Conservation (phyloP, 2,888 invertebrate genomes). For the Xylophagus ater region DNA sequence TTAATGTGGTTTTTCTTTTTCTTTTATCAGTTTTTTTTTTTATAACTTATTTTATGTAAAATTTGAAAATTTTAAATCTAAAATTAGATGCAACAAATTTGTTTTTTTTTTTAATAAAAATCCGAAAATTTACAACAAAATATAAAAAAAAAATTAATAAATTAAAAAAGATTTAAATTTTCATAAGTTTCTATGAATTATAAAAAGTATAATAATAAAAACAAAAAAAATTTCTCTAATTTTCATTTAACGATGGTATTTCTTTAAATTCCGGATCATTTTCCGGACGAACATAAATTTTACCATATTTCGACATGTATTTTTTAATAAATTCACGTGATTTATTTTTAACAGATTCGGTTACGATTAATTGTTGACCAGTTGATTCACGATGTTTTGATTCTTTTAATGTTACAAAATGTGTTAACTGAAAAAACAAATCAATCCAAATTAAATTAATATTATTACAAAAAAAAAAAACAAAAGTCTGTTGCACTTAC, state of each 20-base stretch:
- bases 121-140: no score
- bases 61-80: no score
- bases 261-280: constrained; percentile 31
- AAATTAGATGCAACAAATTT: no score
- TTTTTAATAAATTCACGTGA: constrained; percentile 90
- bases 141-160: not conserved
- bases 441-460: not conserved
- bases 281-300: constrained; percentile 30
- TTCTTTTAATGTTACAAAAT: constrained; percentile 92
- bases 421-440: constrained; percentile 62
- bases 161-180: not conserved
- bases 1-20: no score
- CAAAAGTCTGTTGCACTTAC: no score
- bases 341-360: constrained; percentile 67
- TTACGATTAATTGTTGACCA: constrained; percentile 30
- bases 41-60: no score
- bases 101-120: no score
- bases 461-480: not conserved
- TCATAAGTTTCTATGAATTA: not conserved
- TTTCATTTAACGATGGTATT: constrained; percentile 20
- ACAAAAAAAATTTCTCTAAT: not conserved
- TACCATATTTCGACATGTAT: constrained; percentile 92
- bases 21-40: no score
- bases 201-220: not conserved
- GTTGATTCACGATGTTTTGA: constrained; percentile 74